These are phyloP conservation scores for Peromyscus attwateri DNA, from an alignment of 2,797 vertebrate species.

Conservation along the genomic window DNA sequence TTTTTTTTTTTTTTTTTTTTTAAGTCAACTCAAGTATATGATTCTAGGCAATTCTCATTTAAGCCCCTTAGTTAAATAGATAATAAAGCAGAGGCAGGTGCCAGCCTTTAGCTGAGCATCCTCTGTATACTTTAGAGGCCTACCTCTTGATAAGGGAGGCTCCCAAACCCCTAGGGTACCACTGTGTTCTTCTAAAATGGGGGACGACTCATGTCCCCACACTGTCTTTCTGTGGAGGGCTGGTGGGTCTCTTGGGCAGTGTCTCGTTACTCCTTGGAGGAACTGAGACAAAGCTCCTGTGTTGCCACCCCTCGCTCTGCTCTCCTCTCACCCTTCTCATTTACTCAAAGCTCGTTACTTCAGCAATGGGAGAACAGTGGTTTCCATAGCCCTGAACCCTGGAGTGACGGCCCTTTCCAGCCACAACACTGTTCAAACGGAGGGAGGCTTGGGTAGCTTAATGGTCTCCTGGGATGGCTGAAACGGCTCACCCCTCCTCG, in stretches of 20 bases:
- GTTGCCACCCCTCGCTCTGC: background rate
- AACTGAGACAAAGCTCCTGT: background rate
- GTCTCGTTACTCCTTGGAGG: slow-evolving; percentile 62
- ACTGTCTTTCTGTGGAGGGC: slow-evolving; percentile 54
- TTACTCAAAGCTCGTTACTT: background rate
- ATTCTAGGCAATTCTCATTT: slow-evolving; percentile 72
- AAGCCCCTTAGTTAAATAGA: slow-evolving; percentile 74
- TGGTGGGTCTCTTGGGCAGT: slow-evolving; percentile 29
- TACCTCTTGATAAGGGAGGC: slow-evolving; percentile 57
- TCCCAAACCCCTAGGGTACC: background rate
- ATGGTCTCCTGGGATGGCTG: background rate
- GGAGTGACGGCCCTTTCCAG: background rate
- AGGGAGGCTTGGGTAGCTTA: background rate
- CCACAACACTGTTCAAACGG: background rate
- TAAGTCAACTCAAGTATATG: slow-evolving; percentile 57
- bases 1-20: background rate
- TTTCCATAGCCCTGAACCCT: background rate
- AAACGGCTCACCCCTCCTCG: background rate
- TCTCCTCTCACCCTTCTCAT: background rate
- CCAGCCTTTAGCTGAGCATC: background rate
- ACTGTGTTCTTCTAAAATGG: slow-evolving; percentile 17
- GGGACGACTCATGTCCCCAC: slow-evolving; percentile 57
- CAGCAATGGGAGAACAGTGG: background rate
- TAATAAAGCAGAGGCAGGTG: slow-evolving; percentile 67
- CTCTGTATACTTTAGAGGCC: slow-evolving; percentile 31